A percentile compares a stretch with the other conserved stretches of the same genome.
Conservation (phyloP, 2,888 invertebrate genomes). For the Tineola bisselliella region DNA sequence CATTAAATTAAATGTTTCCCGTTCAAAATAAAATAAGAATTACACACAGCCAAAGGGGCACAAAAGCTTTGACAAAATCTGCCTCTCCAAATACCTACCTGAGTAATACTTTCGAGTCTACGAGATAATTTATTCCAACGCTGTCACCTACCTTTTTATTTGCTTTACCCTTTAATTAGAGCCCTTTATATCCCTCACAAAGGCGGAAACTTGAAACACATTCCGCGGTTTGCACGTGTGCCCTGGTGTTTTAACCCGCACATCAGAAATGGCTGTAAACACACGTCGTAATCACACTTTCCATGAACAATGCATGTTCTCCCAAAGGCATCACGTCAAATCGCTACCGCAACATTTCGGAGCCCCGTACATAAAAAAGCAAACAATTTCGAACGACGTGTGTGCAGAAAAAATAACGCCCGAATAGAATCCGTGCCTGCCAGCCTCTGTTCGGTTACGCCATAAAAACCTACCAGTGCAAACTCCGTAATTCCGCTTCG, state of each 20-base stretch:
- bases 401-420: conserved; percentile 45
- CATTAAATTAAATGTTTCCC: background rate
- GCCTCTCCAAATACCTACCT: background rate
- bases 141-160: conserved; percentile 9
- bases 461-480: conserved; percentile 62
- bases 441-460: conserved; percentile 41
- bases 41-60: background rate
- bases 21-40: background rate
- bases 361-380: conserved; percentile 22
- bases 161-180: conserved; percentile 5
- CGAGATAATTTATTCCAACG: conserved; percentile 3
- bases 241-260: background rate
- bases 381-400: conserved; percentile 44
- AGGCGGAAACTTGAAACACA: conserved; percentile 5
- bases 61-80: conserved; percentile 7
- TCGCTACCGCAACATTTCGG: background rate
- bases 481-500: conserved; percentile 60
- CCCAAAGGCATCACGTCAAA: conserved; percentile 2
- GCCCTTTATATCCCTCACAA: conserved; percentile 1
- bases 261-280: background rate
- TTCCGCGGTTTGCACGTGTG: conserved; percentile 4
- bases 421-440: conserved; percentile 45
- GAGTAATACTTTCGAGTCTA: background rate
- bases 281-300: background rate
- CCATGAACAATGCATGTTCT: background rate